A percentile compares a stretch with the other conserved stretches of the same genome.
These are phyloP conservation scores for Folsomia candida DNA, from an alignment of 2,888 invertebrate genomes.

Conservation along the genomic window DNA sequence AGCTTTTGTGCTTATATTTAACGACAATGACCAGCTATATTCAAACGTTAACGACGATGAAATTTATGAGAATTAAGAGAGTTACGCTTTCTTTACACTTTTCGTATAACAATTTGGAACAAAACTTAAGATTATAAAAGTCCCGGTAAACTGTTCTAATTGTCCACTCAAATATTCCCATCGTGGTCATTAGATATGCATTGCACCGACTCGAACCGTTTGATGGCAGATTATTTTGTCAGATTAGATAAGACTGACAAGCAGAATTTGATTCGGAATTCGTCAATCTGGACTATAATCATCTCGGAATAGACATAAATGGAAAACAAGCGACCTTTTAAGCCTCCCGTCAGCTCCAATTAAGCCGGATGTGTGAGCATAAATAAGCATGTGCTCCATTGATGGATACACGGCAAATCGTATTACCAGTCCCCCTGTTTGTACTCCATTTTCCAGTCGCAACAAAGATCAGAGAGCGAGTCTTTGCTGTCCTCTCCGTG, in stretches of 20 bases:
- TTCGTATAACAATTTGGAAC: too few species aligned
- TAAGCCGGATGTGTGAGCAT: slow-evolving; percentile 21
- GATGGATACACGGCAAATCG: slow-evolving; percentile 14
- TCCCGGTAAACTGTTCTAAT: background rate
- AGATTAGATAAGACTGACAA: slow-evolving; percentile 3
- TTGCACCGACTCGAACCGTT: background rate
- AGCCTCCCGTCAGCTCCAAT: slow-evolving; percentile 16
- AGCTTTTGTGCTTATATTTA: background rate
- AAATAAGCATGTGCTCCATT: slow-evolving; percentile 11
- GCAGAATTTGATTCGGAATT: slow-evolving; percentile 10
- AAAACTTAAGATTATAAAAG: background rate
- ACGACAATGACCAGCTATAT: too few species aligned
- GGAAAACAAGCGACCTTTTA: slow-evolving; percentile 19
- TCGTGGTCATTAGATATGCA: background rate
- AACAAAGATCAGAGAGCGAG: slow-evolving; percentile 7
- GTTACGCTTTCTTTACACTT: too few species aligned
- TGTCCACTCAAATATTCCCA: too few species aligned
- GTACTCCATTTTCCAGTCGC: slow-evolving; percentile 8
- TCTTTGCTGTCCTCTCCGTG: background rate
- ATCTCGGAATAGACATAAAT: slow-evolving; percentile 8
- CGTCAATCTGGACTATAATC: slow-evolving; percentile 8
- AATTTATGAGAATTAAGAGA: too few species aligned
- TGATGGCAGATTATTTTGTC: slow-evolving; percentile 5
- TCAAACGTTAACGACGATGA: too few species aligned
- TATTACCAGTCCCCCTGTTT: slow-evolving; percentile 10